A percentile compares a stretch with the other conserved stretches of the same genome.
Evolutionary conservation across 2,113 vertebrate species (phyloP).

Genomic region (Salvelinus namaycush): DNA sequence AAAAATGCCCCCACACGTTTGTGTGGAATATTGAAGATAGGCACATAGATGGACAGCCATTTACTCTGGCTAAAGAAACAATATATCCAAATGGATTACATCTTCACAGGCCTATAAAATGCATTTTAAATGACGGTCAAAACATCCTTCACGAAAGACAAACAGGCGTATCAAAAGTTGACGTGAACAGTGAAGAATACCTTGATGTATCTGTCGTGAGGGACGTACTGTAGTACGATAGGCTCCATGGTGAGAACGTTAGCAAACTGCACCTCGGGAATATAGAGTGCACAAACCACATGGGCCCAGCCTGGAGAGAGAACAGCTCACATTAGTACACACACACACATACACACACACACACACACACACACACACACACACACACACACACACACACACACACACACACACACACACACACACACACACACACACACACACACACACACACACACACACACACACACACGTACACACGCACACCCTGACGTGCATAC

Average conservation of each 20-base stretch:
- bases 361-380: constrained; percentile 2
- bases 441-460: constrained; percentile 11
- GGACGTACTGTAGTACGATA: constrained; percentile 94
- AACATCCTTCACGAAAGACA: too few relatives aligned
- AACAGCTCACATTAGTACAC: neutral
- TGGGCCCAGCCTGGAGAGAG: constrained; percentile 88
- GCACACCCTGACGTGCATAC: constrained; percentile 9
- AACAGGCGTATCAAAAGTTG: neutral
- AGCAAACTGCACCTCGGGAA: constrained; percentile 95
- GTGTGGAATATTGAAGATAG: constrained; percentile 53
- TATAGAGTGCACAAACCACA: constrained; percentile 93
- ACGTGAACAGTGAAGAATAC: constrained; percentile 56
- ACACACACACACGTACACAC: constrained; percentile 10
- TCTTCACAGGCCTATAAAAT: constrained; percentile 70
- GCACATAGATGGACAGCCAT: neutral
- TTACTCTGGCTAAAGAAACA: too few relatives aligned
- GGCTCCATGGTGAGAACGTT: constrained; percentile 98
- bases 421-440: constrained; percentile 2
- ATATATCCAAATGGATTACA: too few relatives aligned
- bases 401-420: constrained; percentile 6
- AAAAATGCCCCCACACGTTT: constrained; percentile 51
- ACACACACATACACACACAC: constrained; percentile 9
- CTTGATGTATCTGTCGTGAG: constrained; percentile 96
- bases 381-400: constrained; percentile 6
- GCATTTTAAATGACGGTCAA: neutral